Base-by-base conservation (phyloP, 2,797 vertebrate genomes). In the Chrysocyon brachyurus region DNA sequence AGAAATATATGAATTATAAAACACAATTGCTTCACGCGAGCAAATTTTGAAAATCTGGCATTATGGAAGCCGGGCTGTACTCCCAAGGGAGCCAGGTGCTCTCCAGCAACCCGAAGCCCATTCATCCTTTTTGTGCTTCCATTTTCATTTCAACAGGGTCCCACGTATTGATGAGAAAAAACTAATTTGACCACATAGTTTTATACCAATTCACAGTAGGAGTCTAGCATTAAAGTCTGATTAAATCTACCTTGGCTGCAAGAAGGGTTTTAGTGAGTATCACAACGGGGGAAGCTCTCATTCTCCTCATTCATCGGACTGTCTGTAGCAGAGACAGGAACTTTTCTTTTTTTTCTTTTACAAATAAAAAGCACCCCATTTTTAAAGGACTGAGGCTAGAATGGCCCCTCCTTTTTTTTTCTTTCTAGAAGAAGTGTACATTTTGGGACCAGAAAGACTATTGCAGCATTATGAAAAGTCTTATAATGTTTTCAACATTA, bases 121-220 rank as follows among this genome's bases (percentile, higher is more conserved):
- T 14, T 36, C 2, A 8, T 22, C 40, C 46, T 92, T 56, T 91
- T 22, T 81, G 91, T 73, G 77, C n/a, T 68, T 97, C 97, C 97
- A 97, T 91, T 97, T 10, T 72, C 57, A 93, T 94, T 97, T 97
- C 97, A 92, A 96, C 91, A 97, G 84, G 88, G 91, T 56, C 89
- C 91, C 87, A 96, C 57, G 90, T 0, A 2, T 28, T 0, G 0
- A 49, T 96, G 83, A 91, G 97, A 93, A 97, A 97, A 97, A 97
- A 97, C 83, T 72, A 75, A 75, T 81, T 31, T 92, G 97, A 97
- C 63, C 52, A 96, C 92, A 95, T 49, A 96, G 97, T 94, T 96
- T 97, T 90, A 98, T 98, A 94, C 12, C 59, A 95, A 94, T 94
- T 90, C 40, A 93, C 59, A 97, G 94, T 73, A 33, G 91, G 91